Evolutionary conservation across 2,113 vertebrate genomes (phyloP), one percentile per base, ranked within the genome.

Genomic region (Passerina amoena): DNA sequence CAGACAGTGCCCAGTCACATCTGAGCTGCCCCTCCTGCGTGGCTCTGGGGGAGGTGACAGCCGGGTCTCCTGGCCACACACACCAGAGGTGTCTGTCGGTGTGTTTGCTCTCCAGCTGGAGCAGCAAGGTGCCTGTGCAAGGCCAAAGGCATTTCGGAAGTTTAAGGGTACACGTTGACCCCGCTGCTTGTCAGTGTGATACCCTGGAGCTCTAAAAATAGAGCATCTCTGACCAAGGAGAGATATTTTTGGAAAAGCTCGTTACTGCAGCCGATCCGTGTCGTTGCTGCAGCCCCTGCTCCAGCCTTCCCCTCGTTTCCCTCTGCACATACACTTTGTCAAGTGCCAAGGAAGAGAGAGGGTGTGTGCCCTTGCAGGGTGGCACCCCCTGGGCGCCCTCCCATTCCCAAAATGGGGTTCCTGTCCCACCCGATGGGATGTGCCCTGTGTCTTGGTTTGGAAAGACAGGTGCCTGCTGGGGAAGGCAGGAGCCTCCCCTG

Each of bases 1-100:
- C 0, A 1, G 70, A 23, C 0, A 0, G 42, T 21, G 47, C 6
- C 37, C 3, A 4, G 50, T 21, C 12, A 0, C 1, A 5, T 24
- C 81, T 7, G 22, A 64, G 48, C 68, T 44, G 17, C 27, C 54
- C 69, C 56, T 23, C 50, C 20, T 0, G 0, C 0, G 0, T 7
- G 5, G 51, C 54, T 48, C 88, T 14, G 10, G 64, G 30, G 44
- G 33, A 71, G 37, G 33, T 57, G 57, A 35, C 48, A 77, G 54
- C 48, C 87, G 48, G 47, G 10, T 48, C 31, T 42, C 10, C 31
- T 22, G 12, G 63, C 54, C 56, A 18, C 12, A 1, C 47, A 48
- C 30, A 12, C 71, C 63, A 56, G 71, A 63, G 48, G 40, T 63
- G 71, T 77, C 56, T 77, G 31, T 17, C 10, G 64, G 56, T 17